These are phyloP conservation scores for Brachyhypopomus occidentalis DNA, from an alignment of 2,113 vertebrate genomes.

Conservation along the genomic window DNA sequence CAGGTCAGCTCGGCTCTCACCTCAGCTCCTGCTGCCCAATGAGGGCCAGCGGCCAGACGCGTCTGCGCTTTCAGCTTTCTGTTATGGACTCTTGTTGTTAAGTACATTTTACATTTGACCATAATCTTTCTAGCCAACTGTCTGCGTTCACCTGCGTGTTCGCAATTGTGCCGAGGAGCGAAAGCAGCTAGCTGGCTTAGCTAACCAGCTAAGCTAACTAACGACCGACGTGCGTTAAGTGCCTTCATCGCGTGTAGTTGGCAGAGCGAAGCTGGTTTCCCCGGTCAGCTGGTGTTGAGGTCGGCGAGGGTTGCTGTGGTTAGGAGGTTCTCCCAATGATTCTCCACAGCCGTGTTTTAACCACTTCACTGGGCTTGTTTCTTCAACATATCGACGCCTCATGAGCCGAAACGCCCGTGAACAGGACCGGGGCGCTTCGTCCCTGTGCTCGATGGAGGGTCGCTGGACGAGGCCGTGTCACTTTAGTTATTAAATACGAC, in stretches of 20 bases:
- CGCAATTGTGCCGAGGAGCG: conserved; percentile 15
- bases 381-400: too few relatives aligned
- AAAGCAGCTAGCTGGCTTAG: conserved; percentile 24
- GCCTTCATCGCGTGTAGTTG: not conserved
- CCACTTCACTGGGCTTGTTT: too few relatives aligned
- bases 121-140: not conserved
- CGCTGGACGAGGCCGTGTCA: too few relatives aligned
- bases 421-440: too few relatives aligned
- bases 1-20: conserved; percentile 53
- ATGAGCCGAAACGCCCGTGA: too few relatives aligned
- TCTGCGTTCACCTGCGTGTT: not conserved
- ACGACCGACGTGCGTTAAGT: not conserved
- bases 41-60: not conserved
- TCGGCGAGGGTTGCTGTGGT: too few relatives aligned
- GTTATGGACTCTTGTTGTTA: not conserved
- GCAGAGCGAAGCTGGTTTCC: not conserved
- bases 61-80: not conserved
- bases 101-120: not conserved
- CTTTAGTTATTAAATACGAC: too few relatives aligned
- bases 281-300: too few relatives aligned
- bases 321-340: too few relatives aligned
- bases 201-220: conserved; percentile 18
- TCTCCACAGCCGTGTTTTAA: too few relatives aligned
- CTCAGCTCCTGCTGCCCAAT: not conserved
- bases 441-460: too few relatives aligned